Evolutionary conservation across 2,113 vertebrate species (phyloP).

Genomic region (Megaleporinus macrocephalus): DNA sequence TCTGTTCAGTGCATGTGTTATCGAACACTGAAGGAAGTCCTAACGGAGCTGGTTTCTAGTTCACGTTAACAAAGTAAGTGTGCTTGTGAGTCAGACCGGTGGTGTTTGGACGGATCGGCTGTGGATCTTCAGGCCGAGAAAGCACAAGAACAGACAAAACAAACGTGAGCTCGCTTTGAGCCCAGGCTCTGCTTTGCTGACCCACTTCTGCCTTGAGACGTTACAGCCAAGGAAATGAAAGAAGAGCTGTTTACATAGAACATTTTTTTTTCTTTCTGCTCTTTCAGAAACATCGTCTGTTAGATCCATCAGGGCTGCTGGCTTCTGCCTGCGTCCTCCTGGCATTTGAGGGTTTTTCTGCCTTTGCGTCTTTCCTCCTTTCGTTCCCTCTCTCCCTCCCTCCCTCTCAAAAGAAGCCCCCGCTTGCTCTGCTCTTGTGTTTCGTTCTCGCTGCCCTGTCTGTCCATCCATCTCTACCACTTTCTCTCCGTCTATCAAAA

Average conservation of each 20-base stretch:
- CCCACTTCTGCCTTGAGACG: slow-evolving; percentile 4
- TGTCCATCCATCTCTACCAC: neutral
- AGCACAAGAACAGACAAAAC: neutral
- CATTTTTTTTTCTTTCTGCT: neutral
- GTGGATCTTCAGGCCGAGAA: neutral
- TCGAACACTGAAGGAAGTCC: too few species aligned
- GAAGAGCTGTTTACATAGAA: slow-evolving; percentile 29
- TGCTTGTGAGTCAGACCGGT: neutral
- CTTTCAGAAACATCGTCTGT: slow-evolving; percentile 29
- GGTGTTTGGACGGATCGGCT: neutral
- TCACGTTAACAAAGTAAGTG: neutral
- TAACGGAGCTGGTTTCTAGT: neutral
- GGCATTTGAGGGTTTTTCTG: slow-evolving; percentile 41
- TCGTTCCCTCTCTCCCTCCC: neutral
- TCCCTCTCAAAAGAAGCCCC: neutral
- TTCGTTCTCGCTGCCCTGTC: neutral
- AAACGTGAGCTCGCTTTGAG: neutral
- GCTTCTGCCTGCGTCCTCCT: slow-evolving; percentile 27
- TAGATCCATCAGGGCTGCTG: slow-evolving; percentile 45
- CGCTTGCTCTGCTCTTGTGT: neutral
- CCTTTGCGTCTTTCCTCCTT: neutral
- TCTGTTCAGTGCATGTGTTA: neutral
- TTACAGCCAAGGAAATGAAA: slow-evolving; percentile 35
- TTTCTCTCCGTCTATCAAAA: neutral
- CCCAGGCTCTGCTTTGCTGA: neutral